Percentiles rank a stretch among this genome's conserved stretches.
phyloP scores from a whole-genome alignment of 2,888 invertebrate species.

The Nyleta sp. region DNA sequence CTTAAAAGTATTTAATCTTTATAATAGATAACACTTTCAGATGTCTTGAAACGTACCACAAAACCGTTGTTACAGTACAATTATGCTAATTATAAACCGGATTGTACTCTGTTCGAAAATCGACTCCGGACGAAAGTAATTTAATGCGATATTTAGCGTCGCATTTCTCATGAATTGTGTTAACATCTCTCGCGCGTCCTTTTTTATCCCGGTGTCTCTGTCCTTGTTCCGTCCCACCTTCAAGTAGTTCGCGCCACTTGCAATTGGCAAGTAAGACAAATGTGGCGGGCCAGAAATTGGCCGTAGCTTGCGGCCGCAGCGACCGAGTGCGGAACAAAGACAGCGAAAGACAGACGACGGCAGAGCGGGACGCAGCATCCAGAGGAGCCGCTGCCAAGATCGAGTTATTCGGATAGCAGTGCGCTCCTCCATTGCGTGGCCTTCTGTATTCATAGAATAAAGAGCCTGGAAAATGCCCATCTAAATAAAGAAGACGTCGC shows the following conservation, averaged over 20 bases:
- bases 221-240: slow-evolving; percentile 47
- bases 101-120: not conserved
- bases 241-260: slow-evolving; percentile 61
- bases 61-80: too few relatives aligned
- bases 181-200: slow-evolving; percentile 32
- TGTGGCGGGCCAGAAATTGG: slow-evolving; percentile 79
- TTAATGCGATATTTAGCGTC: slow-evolving; percentile 34
- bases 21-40: too few relatives aligned
- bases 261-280: slow-evolving; percentile 80
- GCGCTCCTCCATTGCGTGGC: slow-evolving; percentile 51
- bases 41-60: too few relatives aligned
- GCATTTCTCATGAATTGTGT: slow-evolving; percentile 39
- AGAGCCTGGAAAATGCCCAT: slow-evolving; percentile 61
- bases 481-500: slow-evolving; percentile 41
- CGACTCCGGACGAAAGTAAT: slow-evolving; percentile 32
- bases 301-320: slow-evolving; percentile 68
- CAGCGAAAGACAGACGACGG: slow-evolving; percentile 60
- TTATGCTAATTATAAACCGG: not conserved
- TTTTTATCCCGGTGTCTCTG: slow-evolving; percentile 8
- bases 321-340: slow-evolving; percentile 60
- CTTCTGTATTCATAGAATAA: slow-evolving; percentile 70
- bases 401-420: slow-evolving; percentile 73
- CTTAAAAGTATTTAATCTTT: too few relatives aligned
- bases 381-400: slow-evolving; percentile 66
- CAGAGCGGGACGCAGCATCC: slow-evolving; percentile 62